These are phyloP conservation scores for Drosophila takahashii DNA, from an alignment of 1,140 invertebrate species.

Conservation along the genomic window DNA sequence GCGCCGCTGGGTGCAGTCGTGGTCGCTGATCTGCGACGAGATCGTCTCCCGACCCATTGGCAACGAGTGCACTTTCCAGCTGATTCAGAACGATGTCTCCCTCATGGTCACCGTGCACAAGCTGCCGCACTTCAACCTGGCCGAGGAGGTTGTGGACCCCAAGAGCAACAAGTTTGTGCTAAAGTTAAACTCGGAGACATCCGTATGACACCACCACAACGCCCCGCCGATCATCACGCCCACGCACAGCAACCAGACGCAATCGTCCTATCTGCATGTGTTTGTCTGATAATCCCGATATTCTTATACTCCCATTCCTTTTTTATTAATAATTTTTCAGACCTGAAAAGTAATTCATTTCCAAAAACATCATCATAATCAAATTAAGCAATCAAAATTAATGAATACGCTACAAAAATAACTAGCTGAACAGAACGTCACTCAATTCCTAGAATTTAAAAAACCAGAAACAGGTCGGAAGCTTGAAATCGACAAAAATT, in stretches of 20 bases:
- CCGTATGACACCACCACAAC: conserved; percentile 89
- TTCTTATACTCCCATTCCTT: not conserved
- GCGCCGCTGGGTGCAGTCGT: conserved; percentile 91
- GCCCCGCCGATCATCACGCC: conserved; percentile 66
- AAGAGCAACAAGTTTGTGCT: conserved; percentile 97
- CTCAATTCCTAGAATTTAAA: conserved; percentile 1
- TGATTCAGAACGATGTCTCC: conserved; percentile 97
- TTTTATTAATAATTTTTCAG: not conserved
- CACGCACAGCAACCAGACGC: conserved; percentile 80
- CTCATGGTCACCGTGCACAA: conserved; percentile 93
- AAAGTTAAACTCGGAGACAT: conserved; percentile 97
- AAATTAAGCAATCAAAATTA: conserved; percentile 25
- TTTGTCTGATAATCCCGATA: conserved; percentile 62
- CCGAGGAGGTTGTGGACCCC: conserved; percentile 97
- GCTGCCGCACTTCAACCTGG: conserved; percentile 96
- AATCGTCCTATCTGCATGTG: conserved; percentile 80
- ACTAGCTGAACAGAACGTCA: not conserved
- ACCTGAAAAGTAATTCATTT: not conserved
- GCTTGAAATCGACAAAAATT: not conserved
- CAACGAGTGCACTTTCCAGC: conserved; percentile 94
- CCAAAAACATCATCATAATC: conserved; percentile 4
- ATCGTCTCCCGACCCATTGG: conserved; percentile 93
- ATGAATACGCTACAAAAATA: not conserved
- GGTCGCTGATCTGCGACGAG: conserved; percentile 97
- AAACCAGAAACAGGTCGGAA: not conserved